Conservation (phyloP, 2,888 invertebrate genomes). For the Erebia aethiops region DNA sequence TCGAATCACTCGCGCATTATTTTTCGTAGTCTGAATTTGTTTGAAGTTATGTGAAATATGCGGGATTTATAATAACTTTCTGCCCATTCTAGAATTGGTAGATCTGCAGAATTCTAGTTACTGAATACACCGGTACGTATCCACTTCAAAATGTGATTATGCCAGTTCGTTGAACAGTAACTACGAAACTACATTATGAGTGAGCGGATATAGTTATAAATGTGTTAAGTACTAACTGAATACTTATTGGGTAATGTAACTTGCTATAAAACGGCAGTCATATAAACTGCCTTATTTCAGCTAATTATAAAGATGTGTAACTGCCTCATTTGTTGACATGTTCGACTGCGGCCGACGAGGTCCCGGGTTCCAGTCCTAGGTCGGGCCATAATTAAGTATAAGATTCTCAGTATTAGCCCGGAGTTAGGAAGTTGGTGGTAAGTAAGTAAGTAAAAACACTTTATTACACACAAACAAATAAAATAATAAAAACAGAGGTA, state of each 20-base stretch:
- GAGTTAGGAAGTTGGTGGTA: too few species aligned
- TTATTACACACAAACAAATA: too few species aligned
- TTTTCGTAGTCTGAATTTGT: neutral
- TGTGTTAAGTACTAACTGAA: neutral
- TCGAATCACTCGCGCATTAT: neutral
- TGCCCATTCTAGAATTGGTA: neutral
- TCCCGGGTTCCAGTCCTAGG: too few species aligned
- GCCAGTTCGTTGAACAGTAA: conserved; percentile 30
- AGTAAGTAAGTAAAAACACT: too few species aligned
- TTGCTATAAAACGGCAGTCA: neutral
- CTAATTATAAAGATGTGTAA: too few species aligned
- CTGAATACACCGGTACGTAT: conserved; percentile 16
- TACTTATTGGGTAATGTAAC: neutral
- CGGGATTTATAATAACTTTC: neutral
- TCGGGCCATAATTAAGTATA: too few species aligned
- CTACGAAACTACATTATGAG: neutral
- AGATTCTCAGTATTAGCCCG: too few species aligned
- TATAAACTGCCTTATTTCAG: too few species aligned
- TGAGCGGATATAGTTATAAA: neutral
- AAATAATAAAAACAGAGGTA: too few species aligned
- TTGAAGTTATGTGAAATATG: neutral
- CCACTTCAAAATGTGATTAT: conserved; percentile 35
- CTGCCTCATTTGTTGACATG: too few species aligned
- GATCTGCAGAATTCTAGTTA: neutral
- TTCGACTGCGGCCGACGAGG: too few species aligned